phyloP scores from a whole-genome alignment of 2,113 vertebrate species.

The Pseudorhombus dupliciocellatus region DNA sequence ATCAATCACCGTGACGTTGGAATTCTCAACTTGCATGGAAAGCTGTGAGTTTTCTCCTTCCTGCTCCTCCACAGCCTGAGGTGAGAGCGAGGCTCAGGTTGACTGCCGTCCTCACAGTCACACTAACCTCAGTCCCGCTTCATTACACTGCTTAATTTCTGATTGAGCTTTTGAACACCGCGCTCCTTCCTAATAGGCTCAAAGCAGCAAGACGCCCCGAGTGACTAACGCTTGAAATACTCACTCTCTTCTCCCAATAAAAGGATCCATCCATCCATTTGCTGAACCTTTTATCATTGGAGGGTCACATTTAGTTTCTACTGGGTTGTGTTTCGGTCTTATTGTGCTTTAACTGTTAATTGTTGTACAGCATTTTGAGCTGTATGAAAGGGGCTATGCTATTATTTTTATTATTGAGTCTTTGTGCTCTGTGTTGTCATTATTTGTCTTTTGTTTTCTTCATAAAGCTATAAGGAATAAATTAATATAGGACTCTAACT shows the following conservation, averaged over 20 bases:
- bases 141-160: conserved; percentile 45
- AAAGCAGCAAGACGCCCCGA: conserved; percentile 11
- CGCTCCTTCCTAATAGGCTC: conserved; percentile 6
- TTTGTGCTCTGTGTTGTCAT: conserved; percentile 4
- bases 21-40: conserved; percentile 40
- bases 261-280: neutral
- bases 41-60: conserved; percentile 42
- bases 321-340: neutral
- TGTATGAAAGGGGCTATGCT: too few species aligned
- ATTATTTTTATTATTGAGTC: too few species aligned
- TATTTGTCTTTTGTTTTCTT: conserved; percentile 2
- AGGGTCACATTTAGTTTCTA: neutral
- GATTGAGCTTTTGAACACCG: conserved; percentile 26
- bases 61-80: conserved; percentile 21
- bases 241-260: neutral
- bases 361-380: too few species aligned
- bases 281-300: neutral
- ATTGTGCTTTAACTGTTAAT: neutral
- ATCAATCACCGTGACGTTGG: conserved; percentile 71
- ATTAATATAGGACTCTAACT: neutral
- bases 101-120: conserved; percentile 32
- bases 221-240: conserved; percentile 5
- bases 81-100: conserved; percentile 29
- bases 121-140: conserved; percentile 20
- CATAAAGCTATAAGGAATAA: neutral